Evolutionary conservation across 2,113 vertebrate species (phyloP), one percentile per base, ranked within the genome.

Genomic region (Melospiza georgiana): DNA sequence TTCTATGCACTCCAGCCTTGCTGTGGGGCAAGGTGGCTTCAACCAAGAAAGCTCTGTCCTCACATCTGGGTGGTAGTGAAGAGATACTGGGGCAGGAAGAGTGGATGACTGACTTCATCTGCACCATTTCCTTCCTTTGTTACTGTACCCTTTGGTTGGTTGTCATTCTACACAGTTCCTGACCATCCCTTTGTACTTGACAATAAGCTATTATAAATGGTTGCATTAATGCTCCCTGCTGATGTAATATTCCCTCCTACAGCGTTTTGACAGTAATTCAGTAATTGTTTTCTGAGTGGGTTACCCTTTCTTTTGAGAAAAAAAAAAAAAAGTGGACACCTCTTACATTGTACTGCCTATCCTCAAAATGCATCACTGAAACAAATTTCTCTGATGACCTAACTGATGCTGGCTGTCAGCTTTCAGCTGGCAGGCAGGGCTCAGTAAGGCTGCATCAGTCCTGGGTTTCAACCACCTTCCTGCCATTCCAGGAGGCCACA

Each of bases 251-350:
- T 95, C 87, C 74, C 96, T 84, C 92, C 90, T 68, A 61, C 73
- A 89, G 73, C 58, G 82, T 95, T 96, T 88, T 89, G 61, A 93
- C 76, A 94, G 76, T 93, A 84, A 49, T 80, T 81, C 27, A 87
- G 72, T 91, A 86, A 61, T 77, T 92, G 75, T 84, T 96, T 95
- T 97, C 92, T 89, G 80, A 95, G 41, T 71, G 75, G 55, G 31
- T 46, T 92, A 58, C 37, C 48, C 11, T 57, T 92, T 86, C 30
- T 92, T 84, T 61, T 66, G 59, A 57, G 61, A 9, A 6, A 19
- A 71, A 76, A n/a, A n/a, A n/a, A n/a, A n/a, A n/a, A n/a, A 33
- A 27, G n/a, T 35, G 75, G 62, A 66, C 66, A 92, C 25, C n/a
- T 68, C 21, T 88, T 31, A 73, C 37, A 63, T 57, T 63, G 39